phyloP scores from a whole-genome alignment of 1,140 invertebrate genomes.

The Lasioglossum albipes region DNA sequence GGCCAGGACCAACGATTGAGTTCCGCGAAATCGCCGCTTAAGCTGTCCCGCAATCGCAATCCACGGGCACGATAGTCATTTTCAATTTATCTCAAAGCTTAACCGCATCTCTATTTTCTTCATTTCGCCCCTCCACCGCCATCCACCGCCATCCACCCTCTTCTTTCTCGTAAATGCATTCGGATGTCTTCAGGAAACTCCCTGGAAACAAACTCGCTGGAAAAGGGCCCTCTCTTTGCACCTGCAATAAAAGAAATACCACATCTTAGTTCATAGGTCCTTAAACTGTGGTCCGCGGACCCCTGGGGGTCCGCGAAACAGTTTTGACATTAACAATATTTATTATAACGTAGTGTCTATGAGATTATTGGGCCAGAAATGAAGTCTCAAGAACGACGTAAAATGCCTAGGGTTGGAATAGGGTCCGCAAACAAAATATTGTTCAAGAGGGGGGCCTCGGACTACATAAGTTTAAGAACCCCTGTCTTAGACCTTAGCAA shows the following conservation, averaged over 20 bases:
- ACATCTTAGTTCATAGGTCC: too few species aligned
- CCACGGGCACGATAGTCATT: neutral
- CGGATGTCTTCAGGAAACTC: neutral
- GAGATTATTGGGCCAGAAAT: too few species aligned
- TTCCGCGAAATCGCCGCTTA: neutral
- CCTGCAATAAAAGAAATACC: neutral
- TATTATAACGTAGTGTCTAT: too few species aligned
- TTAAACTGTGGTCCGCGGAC: too few species aligned
- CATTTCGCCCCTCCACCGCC: neutral
- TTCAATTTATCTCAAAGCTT: neutral
- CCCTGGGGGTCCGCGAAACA: too few species aligned
- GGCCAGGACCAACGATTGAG: neutral
- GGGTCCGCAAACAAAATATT: too few species aligned
- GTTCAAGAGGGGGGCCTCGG: too few species aligned
- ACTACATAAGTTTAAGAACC: too few species aligned
- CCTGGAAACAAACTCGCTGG: neutral
- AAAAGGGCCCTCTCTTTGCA: neutral
- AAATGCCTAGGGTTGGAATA: too few species aligned
- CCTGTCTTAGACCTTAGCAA: too few species aligned
- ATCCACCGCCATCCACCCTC: neutral
- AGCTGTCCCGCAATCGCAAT: neutral
- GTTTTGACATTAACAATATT: too few species aligned
- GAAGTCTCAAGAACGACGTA: too few species aligned
- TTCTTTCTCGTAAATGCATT: neutral
- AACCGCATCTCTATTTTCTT: constrained; percentile 5